These are phyloP conservation scores for Helogale parvula DNA, from an alignment of 2,113 vertebrate species.

Conservation along the genomic window DNA sequence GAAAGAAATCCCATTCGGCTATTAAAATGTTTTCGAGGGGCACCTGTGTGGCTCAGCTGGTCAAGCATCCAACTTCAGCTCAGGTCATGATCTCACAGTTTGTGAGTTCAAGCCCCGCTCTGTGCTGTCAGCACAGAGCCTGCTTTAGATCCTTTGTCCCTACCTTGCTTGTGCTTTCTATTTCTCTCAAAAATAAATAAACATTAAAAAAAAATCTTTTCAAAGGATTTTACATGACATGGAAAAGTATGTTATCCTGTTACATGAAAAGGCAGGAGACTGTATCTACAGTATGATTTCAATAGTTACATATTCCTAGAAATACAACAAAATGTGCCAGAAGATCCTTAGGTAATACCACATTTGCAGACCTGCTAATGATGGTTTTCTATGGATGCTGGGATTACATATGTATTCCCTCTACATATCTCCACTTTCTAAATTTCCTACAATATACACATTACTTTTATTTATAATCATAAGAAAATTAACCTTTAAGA, in stretches of 20 bases:
- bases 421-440: neutral
- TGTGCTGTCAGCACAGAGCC: too few species aligned
- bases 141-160: too few species aligned
- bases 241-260: neutral
- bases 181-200: too few species aligned
- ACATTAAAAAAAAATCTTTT: neutral
- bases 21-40: neutral
- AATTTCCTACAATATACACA: neutral
- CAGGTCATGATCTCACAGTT: too few species aligned
- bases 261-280: neutral
- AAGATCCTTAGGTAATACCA: neutral
- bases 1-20: neutral
- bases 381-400: neutral
- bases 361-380: neutral
- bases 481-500: slow-evolving; percentile 14
- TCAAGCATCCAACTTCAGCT: too few species aligned
- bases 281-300: neutral
- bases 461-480: neutral
- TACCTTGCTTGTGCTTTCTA: too few species aligned
- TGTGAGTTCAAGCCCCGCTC: too few species aligned
- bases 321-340: neutral
- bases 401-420: neutral
- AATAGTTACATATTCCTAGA: neutral
- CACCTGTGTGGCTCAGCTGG: too few species aligned
- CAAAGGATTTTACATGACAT: neutral